A percentile compares a stretch with the other conserved stretches of the same genome.
These are phyloP conservation scores for Sinohyriopsis cumingii DNA, from an alignment of 2,888 invertebrate species.

Conservation along the genomic window DNA sequence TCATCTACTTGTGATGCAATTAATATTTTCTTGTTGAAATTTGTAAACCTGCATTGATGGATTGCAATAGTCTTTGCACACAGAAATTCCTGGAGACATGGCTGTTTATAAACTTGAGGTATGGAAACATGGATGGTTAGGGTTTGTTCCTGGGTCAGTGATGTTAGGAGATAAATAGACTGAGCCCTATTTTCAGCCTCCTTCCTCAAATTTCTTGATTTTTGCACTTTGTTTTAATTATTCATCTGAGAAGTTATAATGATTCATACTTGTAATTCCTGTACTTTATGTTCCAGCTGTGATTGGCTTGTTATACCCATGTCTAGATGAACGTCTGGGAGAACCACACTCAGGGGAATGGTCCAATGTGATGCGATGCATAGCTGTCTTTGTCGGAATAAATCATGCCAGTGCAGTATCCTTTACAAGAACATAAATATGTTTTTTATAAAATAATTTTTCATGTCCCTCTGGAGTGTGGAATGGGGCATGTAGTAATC, in stretches of 20 bases:
- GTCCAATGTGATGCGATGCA: conserved; percentile 73
- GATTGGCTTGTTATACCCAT: conserved; percentile 72
- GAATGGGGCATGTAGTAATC: too few species aligned
- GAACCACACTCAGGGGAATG: conserved; percentile 71
- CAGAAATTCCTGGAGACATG: too few species aligned
- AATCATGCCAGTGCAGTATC: conserved; percentile 74
- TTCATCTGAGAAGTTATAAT: background rate
- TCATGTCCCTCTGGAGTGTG: too few species aligned
- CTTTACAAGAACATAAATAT: conserved; percentile 40
- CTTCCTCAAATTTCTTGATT: background rate
- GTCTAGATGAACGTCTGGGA: conserved; percentile 66
- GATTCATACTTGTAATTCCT: conserved; percentile 1
- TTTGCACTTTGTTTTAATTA: background rate
- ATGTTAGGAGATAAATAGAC: too few species aligned
- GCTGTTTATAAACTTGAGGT: too few species aligned
- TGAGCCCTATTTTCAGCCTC: background rate
- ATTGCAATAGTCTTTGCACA: too few species aligned
- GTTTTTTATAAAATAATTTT: too few species aligned
- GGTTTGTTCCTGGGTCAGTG: too few species aligned
- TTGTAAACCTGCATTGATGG: too few species aligned
- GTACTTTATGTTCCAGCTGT: conserved; percentile 61
- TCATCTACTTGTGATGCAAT: too few species aligned
- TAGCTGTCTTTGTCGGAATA: conserved; percentile 73
- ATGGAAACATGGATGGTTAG: too few species aligned
- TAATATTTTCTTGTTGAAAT: too few species aligned